These are phyloP conservation scores for Synanceia verrucosa DNA, from an alignment of 2,797 vertebrate species.

Conservation along the genomic window DNA sequence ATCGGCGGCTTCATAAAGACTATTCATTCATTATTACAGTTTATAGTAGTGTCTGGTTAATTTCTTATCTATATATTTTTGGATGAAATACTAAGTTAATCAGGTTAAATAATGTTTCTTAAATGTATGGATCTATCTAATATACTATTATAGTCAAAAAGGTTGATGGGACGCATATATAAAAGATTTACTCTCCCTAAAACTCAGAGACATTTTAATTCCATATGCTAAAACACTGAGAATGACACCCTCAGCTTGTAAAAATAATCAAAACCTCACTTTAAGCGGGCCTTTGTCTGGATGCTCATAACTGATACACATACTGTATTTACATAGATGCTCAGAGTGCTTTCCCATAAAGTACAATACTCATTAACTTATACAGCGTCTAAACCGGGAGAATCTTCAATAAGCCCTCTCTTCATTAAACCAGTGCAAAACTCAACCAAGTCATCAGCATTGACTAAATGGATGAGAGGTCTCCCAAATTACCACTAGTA, in stretches of 20 bases:
- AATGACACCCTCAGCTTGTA: constrained; percentile 61
- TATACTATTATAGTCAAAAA: constrained; percentile 75
- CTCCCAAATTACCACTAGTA: constrained; percentile 65
- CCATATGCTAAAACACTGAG: constrained; percentile 60
- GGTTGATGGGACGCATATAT: constrained; percentile 68
- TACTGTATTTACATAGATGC: constrained; percentile 76
- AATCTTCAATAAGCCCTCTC: constrained; percentile 65
- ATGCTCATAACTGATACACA: constrained; percentile 60
- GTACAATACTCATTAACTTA: constrained; percentile 67
- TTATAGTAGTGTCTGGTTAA: constrained; percentile 73
- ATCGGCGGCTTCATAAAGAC: constrained; percentile 69
- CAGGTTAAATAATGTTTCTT: constrained; percentile 80
- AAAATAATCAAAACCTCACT: constrained; percentile 71
- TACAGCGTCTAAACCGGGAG: constrained; percentile 71
- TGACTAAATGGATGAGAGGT: constrained; percentile 59
- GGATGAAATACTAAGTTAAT: constrained; percentile 77
- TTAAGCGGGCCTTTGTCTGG: constrained; percentile 60
- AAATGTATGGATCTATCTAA: constrained; percentile 77
- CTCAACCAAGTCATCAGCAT: constrained; percentile 60
- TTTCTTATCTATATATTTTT: constrained; percentile 77
- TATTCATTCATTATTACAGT: constrained; percentile 70
- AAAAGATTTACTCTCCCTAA: constrained; percentile 71
- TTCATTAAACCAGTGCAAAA: constrained; percentile 76
- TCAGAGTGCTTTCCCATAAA: constrained; percentile 67
- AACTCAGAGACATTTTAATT: constrained; percentile 56